Percentiles rank a stretch among this genome's conserved stretches.
Evolutionary conservation across 2,888 invertebrate species (phyloP).

Genomic region (Pyrrhosoma nymphula): DNA sequence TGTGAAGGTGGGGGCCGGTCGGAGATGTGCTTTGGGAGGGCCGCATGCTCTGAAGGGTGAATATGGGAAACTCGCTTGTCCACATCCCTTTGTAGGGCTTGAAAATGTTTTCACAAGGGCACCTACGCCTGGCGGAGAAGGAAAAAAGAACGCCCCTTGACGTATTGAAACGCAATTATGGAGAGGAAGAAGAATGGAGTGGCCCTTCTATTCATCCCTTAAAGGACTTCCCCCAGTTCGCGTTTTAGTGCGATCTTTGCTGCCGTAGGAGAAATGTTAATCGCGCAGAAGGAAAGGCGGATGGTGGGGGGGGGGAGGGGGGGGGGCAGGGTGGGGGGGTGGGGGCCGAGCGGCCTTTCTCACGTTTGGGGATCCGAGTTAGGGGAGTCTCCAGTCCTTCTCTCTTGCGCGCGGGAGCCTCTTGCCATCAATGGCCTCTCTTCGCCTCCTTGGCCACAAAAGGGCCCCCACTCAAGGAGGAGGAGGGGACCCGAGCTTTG

Average conservation of each 20-base stretch:
- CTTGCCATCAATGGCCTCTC: not conserved
- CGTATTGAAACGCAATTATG: conserved; percentile 7
- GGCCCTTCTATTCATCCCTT: not conserved
- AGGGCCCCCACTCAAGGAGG: too few relatives aligned
- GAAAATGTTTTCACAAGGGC: conserved; percentile 21
- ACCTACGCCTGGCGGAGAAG: not conserved
- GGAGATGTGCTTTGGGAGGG: too few relatives aligned
- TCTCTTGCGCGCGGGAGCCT: too few relatives aligned
- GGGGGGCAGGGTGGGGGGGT: too few relatives aligned
- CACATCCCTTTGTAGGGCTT: not conserved
- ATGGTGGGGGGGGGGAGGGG: too few relatives aligned
- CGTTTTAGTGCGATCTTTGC: not conserved
- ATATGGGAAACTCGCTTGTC: not conserved
- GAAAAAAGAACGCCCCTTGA: not conserved
- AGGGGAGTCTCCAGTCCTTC: too few relatives aligned
- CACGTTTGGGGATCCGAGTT: too few relatives aligned
- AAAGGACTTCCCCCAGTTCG: not conserved
- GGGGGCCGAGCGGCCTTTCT: too few relatives aligned
- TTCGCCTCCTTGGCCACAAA: too few relatives aligned
- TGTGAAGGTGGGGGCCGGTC: too few relatives aligned
- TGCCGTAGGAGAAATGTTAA: not conserved
- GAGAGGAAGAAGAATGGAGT: not conserved
- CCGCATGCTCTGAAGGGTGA: not conserved
- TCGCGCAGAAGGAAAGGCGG: not conserved
- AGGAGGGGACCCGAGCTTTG: not conserved